phyloP scores from a whole-genome alignment of 2,888 invertebrate species.

The Cabera pusaria region DNA sequence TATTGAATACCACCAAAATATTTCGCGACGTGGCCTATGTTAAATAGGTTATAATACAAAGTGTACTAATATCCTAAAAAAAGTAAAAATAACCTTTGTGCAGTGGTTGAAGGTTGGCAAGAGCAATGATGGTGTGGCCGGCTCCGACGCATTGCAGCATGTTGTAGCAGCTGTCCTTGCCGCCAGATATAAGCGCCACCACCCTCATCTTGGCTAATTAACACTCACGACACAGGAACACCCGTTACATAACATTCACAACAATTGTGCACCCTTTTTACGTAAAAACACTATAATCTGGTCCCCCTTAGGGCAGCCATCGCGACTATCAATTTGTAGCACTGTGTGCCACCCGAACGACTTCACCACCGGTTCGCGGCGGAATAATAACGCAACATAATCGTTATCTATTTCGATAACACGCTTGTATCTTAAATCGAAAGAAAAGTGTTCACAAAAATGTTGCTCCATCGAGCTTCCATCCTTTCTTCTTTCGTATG shows the following conservation, averaged over 20 bases:
- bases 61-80: too few species aligned
- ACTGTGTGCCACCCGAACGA: conserved; percentile 1
- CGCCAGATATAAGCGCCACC: conserved; percentile 96
- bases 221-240: conserved; percentile 53
- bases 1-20: too few species aligned
- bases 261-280: conserved; percentile 57
- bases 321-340: conserved; percentile 25
- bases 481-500: conserved; percentile 7
- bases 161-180: conserved; percentile 99
- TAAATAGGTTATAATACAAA: too few species aligned
- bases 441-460: conserved; percentile 48
- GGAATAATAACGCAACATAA: conserved; percentile 48
- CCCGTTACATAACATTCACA: conserved; percentile 77
- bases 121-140: conserved; percentile 96
- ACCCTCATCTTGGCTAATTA: conserved; percentile 88
- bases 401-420: conserved; percentile 74
- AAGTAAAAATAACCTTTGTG: conserved; percentile 91
- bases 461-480: conserved; percentile 19
- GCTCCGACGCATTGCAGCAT: conserved; percentile 98
- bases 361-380: conserved; percentile 44
- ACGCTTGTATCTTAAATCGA: conserved; percentile 55
- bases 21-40: too few species aligned
- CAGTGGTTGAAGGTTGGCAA: conserved; percentile 96
- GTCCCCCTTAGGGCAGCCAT: conserved; percentile 57
- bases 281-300: conserved; percentile 60